Conservation (phyloP, 2,888 invertebrate genomes). For the Nomada lathburiana region DNA sequence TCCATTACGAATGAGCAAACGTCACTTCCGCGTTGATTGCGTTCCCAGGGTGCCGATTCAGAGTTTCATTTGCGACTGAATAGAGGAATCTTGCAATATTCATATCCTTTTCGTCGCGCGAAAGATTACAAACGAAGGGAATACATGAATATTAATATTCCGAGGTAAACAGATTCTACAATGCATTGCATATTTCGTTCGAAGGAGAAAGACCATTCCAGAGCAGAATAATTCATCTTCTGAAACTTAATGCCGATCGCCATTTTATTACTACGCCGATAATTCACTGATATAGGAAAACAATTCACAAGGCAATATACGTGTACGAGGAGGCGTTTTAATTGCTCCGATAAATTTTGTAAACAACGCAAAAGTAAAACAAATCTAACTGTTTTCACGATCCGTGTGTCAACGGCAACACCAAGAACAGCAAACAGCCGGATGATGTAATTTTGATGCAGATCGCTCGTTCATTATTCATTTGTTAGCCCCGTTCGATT, state of each 20-base stretch:
- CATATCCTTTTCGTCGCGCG: not conserved
- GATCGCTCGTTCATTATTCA: slow-evolving; percentile 64
- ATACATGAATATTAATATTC: not conserved
- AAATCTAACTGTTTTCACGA: slow-evolving; percentile 3
- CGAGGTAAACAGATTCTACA: not conserved
- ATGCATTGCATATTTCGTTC: not conserved
- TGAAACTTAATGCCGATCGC: no score
- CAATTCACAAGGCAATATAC: no score
- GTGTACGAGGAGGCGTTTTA: no score
- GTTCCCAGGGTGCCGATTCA: not conserved
- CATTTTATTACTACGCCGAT: no score
- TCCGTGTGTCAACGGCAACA: not conserved
- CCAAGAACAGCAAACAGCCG: slow-evolving; percentile 38
- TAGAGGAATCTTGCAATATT: not conserved
- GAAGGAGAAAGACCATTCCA: not conserved
- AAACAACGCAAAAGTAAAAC: no score
- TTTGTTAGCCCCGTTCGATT: slow-evolving; percentile 58
- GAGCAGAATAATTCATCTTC: no score
- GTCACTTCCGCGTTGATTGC: not conserved
- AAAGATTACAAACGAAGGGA: not conserved
- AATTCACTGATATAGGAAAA: no score
- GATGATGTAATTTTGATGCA: slow-evolving; percentile 60
- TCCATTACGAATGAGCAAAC: not conserved
- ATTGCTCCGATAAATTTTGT: no score
- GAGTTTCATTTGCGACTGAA: not conserved